Evolutionary conservation across 2,888 invertebrate species (phyloP), one percentile per base, ranked within the genome.

Genomic region (Nomada flava): DNA sequence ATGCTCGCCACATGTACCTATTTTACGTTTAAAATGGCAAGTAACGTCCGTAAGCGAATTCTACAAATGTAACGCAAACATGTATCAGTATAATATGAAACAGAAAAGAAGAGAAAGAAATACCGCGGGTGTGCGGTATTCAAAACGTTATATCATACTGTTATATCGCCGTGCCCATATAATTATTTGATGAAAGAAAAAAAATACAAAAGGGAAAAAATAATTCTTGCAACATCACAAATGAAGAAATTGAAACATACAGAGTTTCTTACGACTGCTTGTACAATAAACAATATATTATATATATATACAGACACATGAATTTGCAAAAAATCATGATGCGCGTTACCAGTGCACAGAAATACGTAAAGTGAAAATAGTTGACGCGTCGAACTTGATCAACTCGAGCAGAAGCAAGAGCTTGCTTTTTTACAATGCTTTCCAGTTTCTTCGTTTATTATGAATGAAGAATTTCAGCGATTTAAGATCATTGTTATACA

Each of bases 181-280:
- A 55, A 55, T 63, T 76, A 63, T 26, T 69, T 62, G n/a, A 42
- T 62, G n/a, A 42, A 74, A 50, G 60, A 55, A 15, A 10, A 13
- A 26, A 72, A 53, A 44, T 13, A n/a, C 36, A 42, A 20, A 23
- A 23, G 29, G 20, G 10, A 59, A 18, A 71, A 13, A 36, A 47
- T 44, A 44, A 53, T 23, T 29, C 50, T 68, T 64, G 57, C 26
- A 15, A 65, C 65, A 7, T 71, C 50, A 65, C 42, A 36, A 55
- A 47, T 70, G 70, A 64, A 20, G 29, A 52, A 69, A 50, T 44
- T 69, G 29, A 75, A 69, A 67, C 67, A 44, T n/a, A 78, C 55
- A 18, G 11, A 53, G 29, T 78, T 79, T 80, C 53, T 73, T 67
- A 80, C 53, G 50, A 52, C 55, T 53, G 72, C 67, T 79, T 80